Percentiles rank a stretch among this genome's conserved stretches.
phyloP scores from a whole-genome alignment of 2,888 invertebrate species.

The Pseudococcus longispinus region DNA sequence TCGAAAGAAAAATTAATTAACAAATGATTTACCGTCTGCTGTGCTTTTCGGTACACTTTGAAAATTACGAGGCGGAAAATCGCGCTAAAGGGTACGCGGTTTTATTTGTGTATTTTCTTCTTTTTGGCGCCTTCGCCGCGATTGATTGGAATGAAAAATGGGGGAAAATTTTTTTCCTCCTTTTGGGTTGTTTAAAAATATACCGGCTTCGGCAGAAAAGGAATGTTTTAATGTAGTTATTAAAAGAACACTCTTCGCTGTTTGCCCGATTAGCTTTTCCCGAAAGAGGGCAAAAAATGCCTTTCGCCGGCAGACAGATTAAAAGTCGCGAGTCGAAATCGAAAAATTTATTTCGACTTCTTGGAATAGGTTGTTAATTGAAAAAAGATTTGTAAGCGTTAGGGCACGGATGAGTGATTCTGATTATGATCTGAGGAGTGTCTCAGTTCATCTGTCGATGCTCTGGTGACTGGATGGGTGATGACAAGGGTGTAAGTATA shows the following conservation, averaged over 20 bases:
- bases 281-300: neutral
- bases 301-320: neutral
- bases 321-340: neutral
- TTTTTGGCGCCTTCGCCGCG: conserved; percentile 9
- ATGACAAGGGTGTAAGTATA: too few relatives aligned
- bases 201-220: neutral
- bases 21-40: conserved; percentile 50
- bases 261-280: neutral
- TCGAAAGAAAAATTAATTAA: conserved; percentile 54
- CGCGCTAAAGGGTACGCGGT: conserved; percentile 16
- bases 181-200: neutral
- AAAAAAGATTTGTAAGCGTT: neutral
- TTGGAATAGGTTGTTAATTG: neutral
- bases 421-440: too few relatives aligned
- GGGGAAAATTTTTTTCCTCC: neutral
- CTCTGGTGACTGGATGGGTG: too few relatives aligned
- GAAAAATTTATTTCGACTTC: neutral
- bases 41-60: conserved; percentile 7
- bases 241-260: neutral
- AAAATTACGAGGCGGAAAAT: conserved; percentile 18
- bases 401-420: too few relatives aligned
- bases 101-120: conserved; percentile 26
- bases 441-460: too few relatives aligned
- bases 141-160: conserved; percentile 9
- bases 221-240: neutral